Percentiles rank a stretch among this genome's conserved stretches.
Evolutionary conservation across 1,140 invertebrate genomes (phyloP).

Genomic region (Hetaerina americana): DNA sequence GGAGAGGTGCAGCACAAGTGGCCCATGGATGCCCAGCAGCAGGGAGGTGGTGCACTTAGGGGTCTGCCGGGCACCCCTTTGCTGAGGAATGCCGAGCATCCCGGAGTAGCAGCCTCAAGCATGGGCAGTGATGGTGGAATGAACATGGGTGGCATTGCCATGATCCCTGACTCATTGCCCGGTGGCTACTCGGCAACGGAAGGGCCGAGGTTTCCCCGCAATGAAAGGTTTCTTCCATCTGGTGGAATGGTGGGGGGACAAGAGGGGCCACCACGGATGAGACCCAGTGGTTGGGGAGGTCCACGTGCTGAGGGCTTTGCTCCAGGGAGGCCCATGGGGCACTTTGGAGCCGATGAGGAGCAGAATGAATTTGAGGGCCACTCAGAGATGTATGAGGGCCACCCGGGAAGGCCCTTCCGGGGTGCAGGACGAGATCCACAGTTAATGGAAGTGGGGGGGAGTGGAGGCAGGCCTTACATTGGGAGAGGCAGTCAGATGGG

Average conservation of each 20-base stretch:
- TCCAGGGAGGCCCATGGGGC: not conserved
- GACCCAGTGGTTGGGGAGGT: not conserved
- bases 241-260: not conserved
- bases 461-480: not conserved
- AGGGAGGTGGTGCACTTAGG: not conserved
- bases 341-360: not conserved
- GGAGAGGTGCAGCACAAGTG: not conserved
- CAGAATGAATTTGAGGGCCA: not conserved
- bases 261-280: not conserved
- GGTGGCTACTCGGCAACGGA: not conserved
- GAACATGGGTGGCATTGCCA: too few species aligned
- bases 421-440: not conserved
- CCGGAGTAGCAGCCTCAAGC: too few species aligned
- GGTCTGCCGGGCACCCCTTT: not conserved
- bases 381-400: constrained; percentile 5
- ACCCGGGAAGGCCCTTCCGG: not conserved
- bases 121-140: too few species aligned
- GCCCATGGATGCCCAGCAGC: not conserved
- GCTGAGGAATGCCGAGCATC: not conserved
- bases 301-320: not conserved
- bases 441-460: not conserved
- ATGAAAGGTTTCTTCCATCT: not conserved
- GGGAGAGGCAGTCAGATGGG: not conserved
- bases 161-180: not conserved
- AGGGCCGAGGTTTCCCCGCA: not conserved